These are phyloP conservation scores for Pantherophis alleghaniensis DNA, from an alignment of 2,797 vertebrate genomes.

Conservation along the genomic window DNA sequence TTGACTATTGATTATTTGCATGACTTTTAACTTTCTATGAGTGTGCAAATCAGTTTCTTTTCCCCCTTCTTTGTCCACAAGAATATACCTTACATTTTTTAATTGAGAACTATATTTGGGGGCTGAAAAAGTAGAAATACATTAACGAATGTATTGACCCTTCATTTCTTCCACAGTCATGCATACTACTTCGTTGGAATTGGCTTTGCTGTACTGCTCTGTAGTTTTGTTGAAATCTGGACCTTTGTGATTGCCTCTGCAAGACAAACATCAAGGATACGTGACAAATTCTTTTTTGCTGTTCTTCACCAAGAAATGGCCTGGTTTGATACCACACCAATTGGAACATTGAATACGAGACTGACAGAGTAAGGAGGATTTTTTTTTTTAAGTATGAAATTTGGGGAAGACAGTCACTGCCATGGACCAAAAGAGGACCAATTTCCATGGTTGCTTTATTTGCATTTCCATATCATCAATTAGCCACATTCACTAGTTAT, in stretches of 20 bases:
- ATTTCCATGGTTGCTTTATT: not conserved
- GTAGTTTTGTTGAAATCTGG: constrained; percentile 69
- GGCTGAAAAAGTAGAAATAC: not conserved
- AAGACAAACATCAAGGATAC: constrained; percentile 72
- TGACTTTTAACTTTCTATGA: not conserved
- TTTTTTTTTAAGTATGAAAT: not conserved
- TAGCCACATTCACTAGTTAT: not conserved
- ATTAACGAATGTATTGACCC: not conserved
- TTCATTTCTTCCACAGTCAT: constrained; percentile 58
- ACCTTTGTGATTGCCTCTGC: constrained; percentile 67
- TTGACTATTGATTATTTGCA: not conserved
- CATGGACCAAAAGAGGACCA: not conserved
- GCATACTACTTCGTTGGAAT: constrained; percentile 72
- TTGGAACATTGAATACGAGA: constrained; percentile 73
- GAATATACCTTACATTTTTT: not conserved
- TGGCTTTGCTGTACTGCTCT: constrained; percentile 65
- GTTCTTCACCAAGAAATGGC: constrained; percentile 80
- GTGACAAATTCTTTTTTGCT: constrained; percentile 74
- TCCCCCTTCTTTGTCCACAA: not conserved
- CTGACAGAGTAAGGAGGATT: constrained; percentile 71
- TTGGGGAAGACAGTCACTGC: not conserved
- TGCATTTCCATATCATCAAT: not conserved
- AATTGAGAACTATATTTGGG: not conserved
- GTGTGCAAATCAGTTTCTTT: not conserved
- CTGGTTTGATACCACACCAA: constrained; percentile 77